Evolutionary conservation across 2,113 vertebrate genomes (phyloP).

Genomic region (Gopherus flavomarginatus): DNA sequence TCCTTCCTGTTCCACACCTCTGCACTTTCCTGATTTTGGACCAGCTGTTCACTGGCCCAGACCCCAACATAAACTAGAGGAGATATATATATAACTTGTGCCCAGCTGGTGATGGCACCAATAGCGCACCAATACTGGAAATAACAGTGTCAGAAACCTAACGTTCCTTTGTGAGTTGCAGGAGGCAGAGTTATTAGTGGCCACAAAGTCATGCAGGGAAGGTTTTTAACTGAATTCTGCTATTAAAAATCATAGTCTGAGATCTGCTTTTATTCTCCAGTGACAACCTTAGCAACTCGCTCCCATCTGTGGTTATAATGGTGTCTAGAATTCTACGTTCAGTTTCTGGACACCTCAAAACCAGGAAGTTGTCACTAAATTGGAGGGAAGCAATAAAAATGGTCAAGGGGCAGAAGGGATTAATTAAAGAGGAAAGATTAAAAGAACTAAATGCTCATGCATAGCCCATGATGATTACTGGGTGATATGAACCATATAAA

Average conservation of each 20-base stretch:
- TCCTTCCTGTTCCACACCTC: neutral
- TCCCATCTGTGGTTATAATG: accelerated
- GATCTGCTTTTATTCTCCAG: neutral
- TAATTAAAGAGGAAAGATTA: neutral
- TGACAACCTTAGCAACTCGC: neutral
- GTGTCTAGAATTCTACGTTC: neutral
- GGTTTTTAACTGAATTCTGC: neutral
- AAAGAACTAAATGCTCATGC: neutral
- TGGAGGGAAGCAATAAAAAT: neutral
- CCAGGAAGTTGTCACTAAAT: accelerated
- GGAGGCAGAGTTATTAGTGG: neutral
- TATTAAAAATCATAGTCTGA: neutral
- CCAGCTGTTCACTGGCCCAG: neutral
- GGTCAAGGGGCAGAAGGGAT: accelerated
- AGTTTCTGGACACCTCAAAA: neutral
- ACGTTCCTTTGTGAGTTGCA: neutral
- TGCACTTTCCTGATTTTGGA: neutral
- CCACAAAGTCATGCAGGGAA: neutral
- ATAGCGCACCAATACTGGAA: neutral
- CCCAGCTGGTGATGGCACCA: too few relatives aligned
- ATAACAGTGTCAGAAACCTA: neutral
- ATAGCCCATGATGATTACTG: neutral
- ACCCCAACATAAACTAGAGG: too few relatives aligned
- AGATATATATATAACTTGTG: neutral
- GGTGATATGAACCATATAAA: neutral